Percentiles rank a stretch among this genome's conserved stretches.
Evolutionary conservation across 1,140 invertebrate species (phyloP).

Genomic region (Chrysomallon squamiferum): DNA sequence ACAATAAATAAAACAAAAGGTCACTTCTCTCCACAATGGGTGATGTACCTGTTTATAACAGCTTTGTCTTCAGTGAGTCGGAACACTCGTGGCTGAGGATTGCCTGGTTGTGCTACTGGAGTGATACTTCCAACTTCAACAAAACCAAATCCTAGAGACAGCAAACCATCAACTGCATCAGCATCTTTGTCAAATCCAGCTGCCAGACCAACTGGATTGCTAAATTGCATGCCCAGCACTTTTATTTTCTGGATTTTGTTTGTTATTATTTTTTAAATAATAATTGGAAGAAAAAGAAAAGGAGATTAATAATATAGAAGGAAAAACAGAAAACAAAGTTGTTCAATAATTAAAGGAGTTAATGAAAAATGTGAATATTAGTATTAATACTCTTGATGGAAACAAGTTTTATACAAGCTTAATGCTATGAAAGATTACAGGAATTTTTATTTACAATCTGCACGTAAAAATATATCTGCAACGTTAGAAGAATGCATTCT

Average conservation of each 20-base stretch:
- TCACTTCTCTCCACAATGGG: neutral
- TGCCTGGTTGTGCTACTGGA: constrained; percentile 89
- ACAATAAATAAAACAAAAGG: no score
- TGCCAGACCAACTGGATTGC: constrained; percentile 93
- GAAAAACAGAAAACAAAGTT: neutral
- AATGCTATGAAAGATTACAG: neutral
- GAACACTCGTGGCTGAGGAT: constrained; percentile 91
- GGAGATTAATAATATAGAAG: neutral
- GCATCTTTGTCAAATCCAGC: constrained; percentile 98
- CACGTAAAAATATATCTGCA: neutral
- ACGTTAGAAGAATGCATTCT: neutral
- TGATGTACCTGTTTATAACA: constrained; percentile 89
- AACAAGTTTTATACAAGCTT: neutral
- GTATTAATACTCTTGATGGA: neutral
- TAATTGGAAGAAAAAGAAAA: neutral
- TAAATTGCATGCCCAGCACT: constrained; percentile 75
- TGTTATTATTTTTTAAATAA: constrained; percentile 67
- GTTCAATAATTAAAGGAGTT: neutral
- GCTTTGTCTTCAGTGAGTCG: constrained; percentile 83
- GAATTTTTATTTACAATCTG: neutral
- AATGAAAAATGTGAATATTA: neutral
- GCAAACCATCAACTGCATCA: constrained; percentile 84
- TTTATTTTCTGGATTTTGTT: constrained; percentile 72
- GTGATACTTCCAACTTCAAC: constrained; percentile 97
- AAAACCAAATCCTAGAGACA: constrained; percentile 90